Conservation (phyloP, 2,888 invertebrate species). For the Sericinus montela region DNA sequence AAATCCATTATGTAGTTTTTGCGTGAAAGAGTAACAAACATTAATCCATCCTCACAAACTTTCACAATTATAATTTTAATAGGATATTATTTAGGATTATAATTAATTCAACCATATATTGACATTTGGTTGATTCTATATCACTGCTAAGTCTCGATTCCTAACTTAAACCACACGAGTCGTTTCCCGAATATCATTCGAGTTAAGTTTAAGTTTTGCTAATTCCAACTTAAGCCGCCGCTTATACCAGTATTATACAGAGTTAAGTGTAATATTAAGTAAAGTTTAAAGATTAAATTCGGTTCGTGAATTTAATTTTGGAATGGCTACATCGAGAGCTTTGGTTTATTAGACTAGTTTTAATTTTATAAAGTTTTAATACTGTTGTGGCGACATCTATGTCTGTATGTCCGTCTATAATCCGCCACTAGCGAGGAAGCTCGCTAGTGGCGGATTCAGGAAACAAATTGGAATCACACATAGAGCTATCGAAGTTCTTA, state of each 20-base stretch:
- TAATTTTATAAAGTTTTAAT: not conserved
- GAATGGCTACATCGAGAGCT: not conserved
- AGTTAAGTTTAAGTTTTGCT: constrained; percentile 30
- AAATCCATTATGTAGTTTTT: too few species aligned
- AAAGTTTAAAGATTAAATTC: constrained; percentile 25
- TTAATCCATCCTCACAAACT: too few species aligned
- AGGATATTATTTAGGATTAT: not conserved
- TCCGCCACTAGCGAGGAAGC: too few species aligned
- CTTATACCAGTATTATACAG: constrained; percentile 30
- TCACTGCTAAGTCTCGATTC: not conserved
- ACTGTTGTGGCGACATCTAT: not conserved
- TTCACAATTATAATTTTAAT: too few species aligned
- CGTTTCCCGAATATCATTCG: constrained; percentile 29
- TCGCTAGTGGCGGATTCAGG: too few species aligned
- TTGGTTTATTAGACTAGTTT: not conserved
- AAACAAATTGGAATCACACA: too few species aligned
- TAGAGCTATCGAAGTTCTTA: too few species aligned
- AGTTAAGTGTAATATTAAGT: constrained; percentile 31
- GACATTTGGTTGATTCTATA: not conserved
- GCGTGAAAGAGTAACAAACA: too few species aligned
- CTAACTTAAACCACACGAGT: constrained; percentile 28
- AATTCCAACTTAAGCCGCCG: constrained; percentile 29
- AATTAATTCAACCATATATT: not conserved
- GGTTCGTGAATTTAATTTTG: constrained; percentile 15
- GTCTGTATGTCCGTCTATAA: too few species aligned